These are phyloP conservation scores for Eubasilissa regina DNA, from an alignment of 1,140 invertebrate species.

Conservation along the genomic window DNA sequence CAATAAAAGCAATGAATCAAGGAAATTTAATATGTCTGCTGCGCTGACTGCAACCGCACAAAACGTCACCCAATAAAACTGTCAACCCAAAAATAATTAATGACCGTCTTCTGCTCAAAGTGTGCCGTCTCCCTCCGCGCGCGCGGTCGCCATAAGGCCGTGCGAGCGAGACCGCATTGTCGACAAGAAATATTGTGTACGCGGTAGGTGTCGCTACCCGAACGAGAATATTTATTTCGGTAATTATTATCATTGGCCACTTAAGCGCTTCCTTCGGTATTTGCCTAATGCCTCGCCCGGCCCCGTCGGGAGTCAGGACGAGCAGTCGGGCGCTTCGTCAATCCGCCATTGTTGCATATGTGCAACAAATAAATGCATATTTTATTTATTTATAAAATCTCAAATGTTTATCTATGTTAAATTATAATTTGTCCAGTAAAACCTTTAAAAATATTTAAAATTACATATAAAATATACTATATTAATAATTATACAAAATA, in stretches of 20 bases:
- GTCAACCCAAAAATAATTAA: slow-evolving; percentile 59
- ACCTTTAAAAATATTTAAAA: no score
- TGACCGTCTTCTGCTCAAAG: slow-evolving; percentile 40
- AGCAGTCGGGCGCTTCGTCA: no score
- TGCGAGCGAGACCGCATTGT: slow-evolving; percentile 43
- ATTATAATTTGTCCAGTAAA: no score
- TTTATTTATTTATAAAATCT: no score
- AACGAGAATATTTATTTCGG: slow-evolving; percentile 59
- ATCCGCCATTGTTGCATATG: no score
- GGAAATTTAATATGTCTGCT: slow-evolving; percentile 45
- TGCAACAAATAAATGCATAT: no score
- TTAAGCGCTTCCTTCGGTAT: slow-evolving; percentile 58
- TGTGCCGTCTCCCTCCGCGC: slow-evolving; percentile 35
- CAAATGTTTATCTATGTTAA: no score
- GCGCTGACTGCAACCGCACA: slow-evolving; percentile 38
- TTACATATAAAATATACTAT: no score
- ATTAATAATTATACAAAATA: no score
- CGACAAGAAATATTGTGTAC: slow-evolving; percentile 49
- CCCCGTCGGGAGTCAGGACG: not conserved
- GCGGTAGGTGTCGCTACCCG: slow-evolving; percentile 47
- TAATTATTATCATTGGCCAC: slow-evolving; percentile 61
- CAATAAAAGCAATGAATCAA: slow-evolving; percentile 41
- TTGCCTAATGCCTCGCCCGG: slow-evolving; percentile 36
- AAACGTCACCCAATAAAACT: slow-evolving; percentile 59
- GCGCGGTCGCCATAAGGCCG: not conserved